phyloP scores from a whole-genome alignment of 2,888 invertebrate species.

The Phengaris alcon region DNA sequence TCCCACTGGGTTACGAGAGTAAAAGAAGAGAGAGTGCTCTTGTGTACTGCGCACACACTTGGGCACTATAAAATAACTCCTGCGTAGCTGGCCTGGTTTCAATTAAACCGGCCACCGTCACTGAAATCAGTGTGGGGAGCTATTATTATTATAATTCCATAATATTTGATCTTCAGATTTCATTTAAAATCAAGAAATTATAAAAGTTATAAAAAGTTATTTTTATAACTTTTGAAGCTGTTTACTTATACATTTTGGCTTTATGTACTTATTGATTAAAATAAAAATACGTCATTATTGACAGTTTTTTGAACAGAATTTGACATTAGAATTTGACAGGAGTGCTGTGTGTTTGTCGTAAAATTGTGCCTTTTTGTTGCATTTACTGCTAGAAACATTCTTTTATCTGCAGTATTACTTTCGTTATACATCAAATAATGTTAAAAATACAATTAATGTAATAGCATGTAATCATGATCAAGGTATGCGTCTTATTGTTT shows the following conservation, averaged over 20 bases:
- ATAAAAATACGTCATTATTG: not conserved
- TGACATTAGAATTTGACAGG: conserved; percentile 3
- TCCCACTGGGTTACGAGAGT: no score
- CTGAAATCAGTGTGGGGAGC: no score
- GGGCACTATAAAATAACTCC: no score
- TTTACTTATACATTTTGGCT: not conserved
- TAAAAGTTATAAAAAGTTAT: no score
- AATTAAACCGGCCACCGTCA: no score
- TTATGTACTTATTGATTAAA: not conserved
- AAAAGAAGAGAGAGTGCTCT: no score
- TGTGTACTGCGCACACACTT: no score
- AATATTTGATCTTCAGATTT: no score
- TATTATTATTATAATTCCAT: no score
- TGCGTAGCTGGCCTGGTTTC: no score
- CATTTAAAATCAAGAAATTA: no score
- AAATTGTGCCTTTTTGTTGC: conserved; percentile 23
- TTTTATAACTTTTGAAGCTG: not conserved
- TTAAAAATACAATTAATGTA: not conserved
- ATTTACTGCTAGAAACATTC: conserved; percentile 7
- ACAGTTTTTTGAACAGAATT: not conserved
- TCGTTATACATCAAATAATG: not conserved
- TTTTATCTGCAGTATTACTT: not conserved
- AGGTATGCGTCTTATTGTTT: conserved; percentile 40
- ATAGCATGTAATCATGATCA: conserved; percentile 35
- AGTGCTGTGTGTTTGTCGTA: conserved; percentile 19